Base-by-base conservation (phyloP, 2,797 vertebrate genomes). In the Taenioides sp. region DNA sequence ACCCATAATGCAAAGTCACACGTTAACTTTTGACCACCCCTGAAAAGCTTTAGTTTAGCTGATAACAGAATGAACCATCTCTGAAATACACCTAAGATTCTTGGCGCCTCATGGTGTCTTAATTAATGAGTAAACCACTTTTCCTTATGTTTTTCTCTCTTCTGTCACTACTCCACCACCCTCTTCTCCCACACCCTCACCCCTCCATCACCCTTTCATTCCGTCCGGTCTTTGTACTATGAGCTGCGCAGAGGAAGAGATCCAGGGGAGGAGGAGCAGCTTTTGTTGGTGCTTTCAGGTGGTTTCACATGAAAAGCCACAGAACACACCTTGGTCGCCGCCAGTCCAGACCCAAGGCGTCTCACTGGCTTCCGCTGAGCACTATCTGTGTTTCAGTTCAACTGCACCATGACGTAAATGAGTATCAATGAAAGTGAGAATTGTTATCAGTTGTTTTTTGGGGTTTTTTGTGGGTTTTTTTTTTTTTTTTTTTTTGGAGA, bases 221-320 rank as follows among this genome's bases (percentile, higher is more conserved):
- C 81, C 79, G 81, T 78, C 75, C 72, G 58, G 76, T 72, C 88
- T 91, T 91, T 92, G 88, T 90, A 90, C 80, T 80, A 74, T 80
- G 87, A 88, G 87, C 88, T 86, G 86, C 75, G 68, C 81, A 77
- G 72, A 75, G 86, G 84, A 80, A 82, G 86, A 75, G 74, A 66
- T 70, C 74, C 75, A 58, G 2, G 22, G 73, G 78, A 60, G 64
- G 80, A 61, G 73, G 60, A 62, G 60, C 55, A 74, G 61, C 86
- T 88, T 91, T 91, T 91, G 88, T 92, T 88, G 83, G 80, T 43
- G 34, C 82, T 91, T 91, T 90, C 87, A 90, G 90, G 91, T 91
- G 91, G 81, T 88, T 91, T 91, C 89, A 88, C 88, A 85, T 90
- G 89, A 92, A 92, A 91, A 90, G 88, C 84, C 75, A 74, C 73